Evolutionary conservation across 2,113 vertebrate genomes (phyloP), one percentile per base, ranked within the genome.

Genomic region (Stegostoma tigrinum): DNA sequence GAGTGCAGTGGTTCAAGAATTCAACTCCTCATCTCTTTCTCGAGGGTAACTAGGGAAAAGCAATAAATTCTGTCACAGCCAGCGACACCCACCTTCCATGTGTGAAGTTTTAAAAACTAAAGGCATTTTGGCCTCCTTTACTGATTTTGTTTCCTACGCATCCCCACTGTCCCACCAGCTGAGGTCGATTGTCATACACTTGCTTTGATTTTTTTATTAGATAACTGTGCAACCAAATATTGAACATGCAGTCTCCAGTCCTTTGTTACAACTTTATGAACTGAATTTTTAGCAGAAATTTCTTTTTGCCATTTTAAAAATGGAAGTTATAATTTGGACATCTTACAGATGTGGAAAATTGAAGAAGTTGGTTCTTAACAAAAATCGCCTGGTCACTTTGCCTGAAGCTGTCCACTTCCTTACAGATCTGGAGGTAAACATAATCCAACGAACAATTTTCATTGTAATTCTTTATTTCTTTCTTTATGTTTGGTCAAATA

Each of bases 381-480:
- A 99, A 97, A 99, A 99, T 96, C 98, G 99, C 6, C 97, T 99
- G 96, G 99, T 99, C 91, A 99, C 99, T 0, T 97, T 99, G 96
- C 99, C 99, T 0, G 99, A 99, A 96, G 98, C 99, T 45, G 96
- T 99, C 96, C 99, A 99, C 97, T 99, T 99, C 97, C 96, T 99
- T 96, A 98, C 98, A 0, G 98, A 99, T 1, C 95, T 99, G 2
- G 98, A 99, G 98, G 99, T 99, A 97, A 45, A 96, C 48, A 12
- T 64, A 55, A 86, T 85, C 38, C 5, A 87, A 12, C 55, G 34
- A 42, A 89, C 93, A 75, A 30, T 45, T 55, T 52, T 80, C 10
- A 38, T 80, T 48, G 7, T 42, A 95, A 19, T 42, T 78, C n/a
- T 19, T 78, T 15, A 55, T 30, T 45, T 12, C 5, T 52, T 66